Base-by-base conservation (phyloP, 2,113 vertebrate species). In the Epinephelus cyanopodus region DNA sequence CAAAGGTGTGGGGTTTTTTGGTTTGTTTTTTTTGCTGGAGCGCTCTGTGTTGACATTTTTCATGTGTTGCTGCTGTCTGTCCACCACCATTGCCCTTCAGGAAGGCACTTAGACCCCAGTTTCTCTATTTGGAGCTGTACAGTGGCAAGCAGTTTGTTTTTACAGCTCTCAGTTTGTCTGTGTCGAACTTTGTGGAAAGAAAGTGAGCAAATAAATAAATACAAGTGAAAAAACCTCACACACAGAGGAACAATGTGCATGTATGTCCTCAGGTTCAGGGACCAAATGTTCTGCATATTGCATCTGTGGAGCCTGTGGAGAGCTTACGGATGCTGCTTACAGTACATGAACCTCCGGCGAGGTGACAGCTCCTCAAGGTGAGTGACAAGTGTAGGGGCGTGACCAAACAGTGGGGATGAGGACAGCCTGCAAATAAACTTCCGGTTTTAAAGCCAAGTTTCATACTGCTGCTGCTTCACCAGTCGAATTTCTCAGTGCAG, bases 311-410 rank as follows among this genome's bases (percentile, higher is more conserved):
- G 21, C 21, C 25, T 52, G 42, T 11, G 60, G 39, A 48, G 19
- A 2, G 1, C 62, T 45, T 56, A 19, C 2, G 0, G 23, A 47
- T 5, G 25, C 13, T 5, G 17, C 63, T 19, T 67, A 13, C 29
- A 29, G 29, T 29, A 29, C n/a, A 53, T 61, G 42, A 27, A 21
- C 23, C 54, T 52, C 69, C 27, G 21, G 65, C 54, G 27, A 9
- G 12, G 42, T 74, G 42, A 81, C 63, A 52, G 45, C 70, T 66
- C 60, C 21, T 71, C 42, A 21, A 48, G 21, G 4, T 56, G 29
- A 70, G 53, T 71, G 74, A 66, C 77, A 63, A 17, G 67, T 33
- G 58, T 47, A 17, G n/a, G 25, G 67, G 25, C 4, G n/a, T 52
- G 42, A 52, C 67, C 67, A 53, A 83, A 71, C 42, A 25, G 37